A percentile compares a stretch with the other conserved stretches of the same genome.
phyloP scores from a whole-genome alignment of 1,140 invertebrate genomes.

The Anoplolepis gracilipes region DNA sequence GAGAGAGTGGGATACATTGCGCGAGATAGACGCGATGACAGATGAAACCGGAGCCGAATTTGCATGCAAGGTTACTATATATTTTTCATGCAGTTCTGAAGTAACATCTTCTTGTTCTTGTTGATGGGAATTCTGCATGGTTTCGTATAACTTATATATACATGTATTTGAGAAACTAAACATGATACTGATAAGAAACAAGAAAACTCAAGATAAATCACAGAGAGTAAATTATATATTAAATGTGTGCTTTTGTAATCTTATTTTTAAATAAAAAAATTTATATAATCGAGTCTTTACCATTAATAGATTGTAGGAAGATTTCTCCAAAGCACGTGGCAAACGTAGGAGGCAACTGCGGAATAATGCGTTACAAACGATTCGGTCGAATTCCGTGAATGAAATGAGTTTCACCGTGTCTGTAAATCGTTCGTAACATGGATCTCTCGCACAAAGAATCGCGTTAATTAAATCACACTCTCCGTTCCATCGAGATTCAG shows the following conservation, averaged over 20 bases:
- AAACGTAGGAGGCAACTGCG: slow-evolving; percentile 32
- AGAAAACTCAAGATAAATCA: background rate
- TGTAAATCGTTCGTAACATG: slow-evolving; percentile 49
- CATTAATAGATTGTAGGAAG: background rate
- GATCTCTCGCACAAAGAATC: slow-evolving; percentile 50
- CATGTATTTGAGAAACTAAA: background rate
- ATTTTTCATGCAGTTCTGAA: background rate
- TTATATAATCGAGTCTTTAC: background rate
- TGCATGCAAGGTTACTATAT: background rate
- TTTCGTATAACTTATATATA: background rate
- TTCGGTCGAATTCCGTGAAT: slow-evolving; percentile 42
- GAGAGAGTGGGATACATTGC: background rate
- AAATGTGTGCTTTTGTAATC: background rate
- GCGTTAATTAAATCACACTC: slow-evolving; percentile 60
- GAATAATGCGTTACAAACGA: slow-evolving; percentile 54
- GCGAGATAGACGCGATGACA: background rate
- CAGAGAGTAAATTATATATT: background rate
- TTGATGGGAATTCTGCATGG: background rate
- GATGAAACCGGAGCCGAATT: slow-evolving; percentile 4
- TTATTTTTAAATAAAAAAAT: background rate
- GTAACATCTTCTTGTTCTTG: background rate
- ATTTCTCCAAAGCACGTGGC: slow-evolving; percentile 1
- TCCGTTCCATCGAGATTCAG: slow-evolving; percentile 27
- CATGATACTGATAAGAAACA: background rate
- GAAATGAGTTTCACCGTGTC: slow-evolving; percentile 32